These are phyloP conservation scores for Acanthiza pusilla DNA, from an alignment of 2,797 vertebrate genomes.

Conservation along the genomic window DNA sequence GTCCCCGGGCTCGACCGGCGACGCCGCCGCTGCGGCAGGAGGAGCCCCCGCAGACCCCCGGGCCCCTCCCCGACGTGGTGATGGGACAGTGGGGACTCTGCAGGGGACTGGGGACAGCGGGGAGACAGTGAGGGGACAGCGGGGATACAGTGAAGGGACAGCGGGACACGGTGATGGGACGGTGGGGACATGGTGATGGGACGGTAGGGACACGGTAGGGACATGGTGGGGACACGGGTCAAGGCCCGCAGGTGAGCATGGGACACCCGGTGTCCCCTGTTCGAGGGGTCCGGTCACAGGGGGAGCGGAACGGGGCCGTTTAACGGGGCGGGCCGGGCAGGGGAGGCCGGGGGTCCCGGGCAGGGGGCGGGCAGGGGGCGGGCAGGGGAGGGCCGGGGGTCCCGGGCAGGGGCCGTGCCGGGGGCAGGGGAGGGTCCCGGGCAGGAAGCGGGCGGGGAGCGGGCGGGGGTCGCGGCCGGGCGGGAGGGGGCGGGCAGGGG, in stretches of 20 bases:
- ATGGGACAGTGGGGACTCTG: neutral
- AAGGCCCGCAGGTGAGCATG: neutral
- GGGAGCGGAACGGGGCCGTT: neutral
- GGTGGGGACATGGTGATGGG: neutral
- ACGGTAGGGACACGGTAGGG: neutral
- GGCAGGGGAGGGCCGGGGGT: neutral
- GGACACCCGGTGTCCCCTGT: neutral
- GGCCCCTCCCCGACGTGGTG: neutral
- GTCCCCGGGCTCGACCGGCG: constrained; percentile 24
- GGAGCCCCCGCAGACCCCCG: neutral
- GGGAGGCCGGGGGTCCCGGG: neutral
- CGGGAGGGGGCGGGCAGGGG: neutral
- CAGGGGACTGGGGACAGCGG: neutral
- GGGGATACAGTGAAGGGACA: no score
- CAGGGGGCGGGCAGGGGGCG: no score
- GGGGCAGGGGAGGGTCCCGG: neutral
- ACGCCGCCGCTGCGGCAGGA: neutral
- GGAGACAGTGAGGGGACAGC: neutral
- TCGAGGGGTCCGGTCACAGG: no score
- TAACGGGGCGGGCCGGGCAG: neutral
- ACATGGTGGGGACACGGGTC: neutral
- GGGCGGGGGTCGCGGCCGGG: neutral
- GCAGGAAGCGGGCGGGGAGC: neutral
- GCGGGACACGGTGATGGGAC: no score
- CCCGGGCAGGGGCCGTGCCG: neutral